Conservation (phyloP, 2,797 vertebrate species). For the Microctenopoma stevenorrisi region DNA sequence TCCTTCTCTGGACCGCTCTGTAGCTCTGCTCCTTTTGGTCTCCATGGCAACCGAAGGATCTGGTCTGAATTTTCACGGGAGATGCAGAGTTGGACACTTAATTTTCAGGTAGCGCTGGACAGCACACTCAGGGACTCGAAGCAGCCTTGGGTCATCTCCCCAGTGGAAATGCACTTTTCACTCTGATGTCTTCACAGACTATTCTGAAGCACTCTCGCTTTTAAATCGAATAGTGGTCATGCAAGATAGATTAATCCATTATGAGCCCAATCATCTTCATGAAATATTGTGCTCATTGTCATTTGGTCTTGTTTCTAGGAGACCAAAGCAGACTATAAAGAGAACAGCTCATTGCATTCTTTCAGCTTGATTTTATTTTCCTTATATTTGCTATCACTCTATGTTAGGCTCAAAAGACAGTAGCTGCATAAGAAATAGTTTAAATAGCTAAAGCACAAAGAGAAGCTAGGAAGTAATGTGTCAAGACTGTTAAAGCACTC, state of each 20-base stretch:
- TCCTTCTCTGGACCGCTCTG: slow-evolving; percentile 17
- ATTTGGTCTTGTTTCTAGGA: slow-evolving; percentile 29
- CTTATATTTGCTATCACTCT: slow-evolving; percentile 40
- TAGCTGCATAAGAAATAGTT: slow-evolving; percentile 19
- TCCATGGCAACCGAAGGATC: slow-evolving; percentile 60
- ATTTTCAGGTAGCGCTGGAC: slow-evolving; percentile 53
- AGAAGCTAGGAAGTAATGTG: slow-evolving; percentile 25
- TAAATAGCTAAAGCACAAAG: slow-evolving; percentile 39
- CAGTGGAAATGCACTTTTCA: slow-evolving; percentile 37
- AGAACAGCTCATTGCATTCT: slow-evolving; percentile 1
- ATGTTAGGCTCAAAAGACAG: slow-evolving; percentile 23
- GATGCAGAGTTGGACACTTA: slow-evolving; percentile 40
- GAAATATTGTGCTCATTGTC: slow-evolving; percentile 16
- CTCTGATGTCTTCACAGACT: slow-evolving; percentile 16
- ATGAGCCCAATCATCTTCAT: slow-evolving; percentile 27
- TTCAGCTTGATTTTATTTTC: slow-evolving; percentile 37
- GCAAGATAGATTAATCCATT: slow-evolving; percentile 54
- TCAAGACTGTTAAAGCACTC: slow-evolving; percentile 19
- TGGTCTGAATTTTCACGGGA: slow-evolving; percentile 35
- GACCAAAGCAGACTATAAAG: slow-evolving; percentile 11
- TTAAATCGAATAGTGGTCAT: slow-evolving; percentile 42
- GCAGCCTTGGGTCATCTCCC: slow-evolving; percentile 38
- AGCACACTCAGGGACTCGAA: slow-evolving; percentile 23
- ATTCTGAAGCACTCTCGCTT: slow-evolving; percentile 32
- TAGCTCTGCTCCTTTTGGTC: slow-evolving; percentile 35